Percentiles rank a stretch among this genome's conserved stretches.
phyloP scores from a whole-genome alignment of 2,797 vertebrate species.

The Phaenicophaeus curvirostris region DNA sequence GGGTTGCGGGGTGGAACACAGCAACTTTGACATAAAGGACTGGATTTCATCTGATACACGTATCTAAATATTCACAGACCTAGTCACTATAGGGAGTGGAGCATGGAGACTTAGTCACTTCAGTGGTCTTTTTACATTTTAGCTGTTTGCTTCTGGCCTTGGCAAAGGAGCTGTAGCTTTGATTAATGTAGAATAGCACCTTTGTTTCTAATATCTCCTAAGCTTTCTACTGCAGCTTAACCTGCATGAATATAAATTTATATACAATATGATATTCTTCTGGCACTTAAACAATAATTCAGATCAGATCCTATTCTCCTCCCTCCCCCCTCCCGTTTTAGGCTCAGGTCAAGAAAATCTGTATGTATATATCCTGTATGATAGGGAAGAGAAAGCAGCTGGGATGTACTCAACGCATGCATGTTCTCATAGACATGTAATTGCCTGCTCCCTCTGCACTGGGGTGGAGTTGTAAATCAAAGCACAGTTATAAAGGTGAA shows the following conservation, averaged over 20 bases:
- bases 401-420: not conserved
- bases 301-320: not conserved
- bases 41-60: not conserved
- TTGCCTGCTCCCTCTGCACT: not conserved
- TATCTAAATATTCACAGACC: not conserved
- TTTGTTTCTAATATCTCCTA: not conserved
- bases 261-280: not conserved
- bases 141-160: not conserved
- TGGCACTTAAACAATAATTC: not conserved
- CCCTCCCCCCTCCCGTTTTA: not conserved
- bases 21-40: not conserved
- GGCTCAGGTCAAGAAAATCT: not conserved
- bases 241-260: not conserved
- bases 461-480: slow-evolving; percentile 41
- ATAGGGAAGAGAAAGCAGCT: not conserved
- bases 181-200: rapidly evolving
- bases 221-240: not conserved
- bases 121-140: not conserved
- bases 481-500: slow-evolving; percentile 44
- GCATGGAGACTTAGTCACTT: not conserved
- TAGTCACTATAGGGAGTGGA: not conserved
- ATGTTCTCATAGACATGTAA: not conserved
- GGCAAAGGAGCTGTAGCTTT: not conserved
- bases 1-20: not conserved
- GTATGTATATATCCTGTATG: not conserved